Evolutionary conservation across 2,888 invertebrate species (phyloP).

Genomic region (Frankliniella intonsa): DNA sequence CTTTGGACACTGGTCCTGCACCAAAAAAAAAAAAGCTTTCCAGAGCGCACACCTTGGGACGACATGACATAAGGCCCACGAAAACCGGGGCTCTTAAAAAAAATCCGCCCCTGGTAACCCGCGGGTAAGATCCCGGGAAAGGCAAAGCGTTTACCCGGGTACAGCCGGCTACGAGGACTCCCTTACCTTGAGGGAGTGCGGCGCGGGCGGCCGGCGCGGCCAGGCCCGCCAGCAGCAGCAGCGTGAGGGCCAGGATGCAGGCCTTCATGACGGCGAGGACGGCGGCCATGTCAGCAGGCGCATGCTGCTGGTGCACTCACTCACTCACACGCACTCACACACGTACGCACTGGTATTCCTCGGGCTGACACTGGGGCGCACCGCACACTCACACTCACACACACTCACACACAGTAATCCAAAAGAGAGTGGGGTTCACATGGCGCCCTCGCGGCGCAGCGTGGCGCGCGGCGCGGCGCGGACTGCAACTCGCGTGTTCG

Average conservation of each 20-base stretch:
- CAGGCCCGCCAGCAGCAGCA: background rate
- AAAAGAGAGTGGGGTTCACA: background rate
- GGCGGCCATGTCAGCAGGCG: background rate
- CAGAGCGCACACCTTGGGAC: no score
- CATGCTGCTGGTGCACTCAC: background rate
- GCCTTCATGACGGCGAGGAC: background rate
- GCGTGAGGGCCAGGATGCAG: background rate
- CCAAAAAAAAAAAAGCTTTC: no score
- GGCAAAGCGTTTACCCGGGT: no score
- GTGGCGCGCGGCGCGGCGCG: conserved; percentile 1
- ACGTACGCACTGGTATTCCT: no score
- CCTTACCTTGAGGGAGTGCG: background rate
- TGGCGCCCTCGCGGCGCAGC: background rate
- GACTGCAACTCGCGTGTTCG: background rate
- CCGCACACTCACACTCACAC: no score
- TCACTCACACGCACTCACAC: background rate
- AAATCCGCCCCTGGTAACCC: no score
- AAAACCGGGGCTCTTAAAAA: no score
- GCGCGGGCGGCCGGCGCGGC: conserved; percentile 8
- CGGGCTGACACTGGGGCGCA: no score
- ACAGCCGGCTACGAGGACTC: no score
- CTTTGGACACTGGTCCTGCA: no score
- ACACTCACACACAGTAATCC: background rate
- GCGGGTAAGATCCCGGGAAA: no score
- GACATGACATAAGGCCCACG: no score